Evolutionary conservation across 2,888 invertebrate species (phyloP).

Genomic region (Dorcus parallelipipedus): DNA sequence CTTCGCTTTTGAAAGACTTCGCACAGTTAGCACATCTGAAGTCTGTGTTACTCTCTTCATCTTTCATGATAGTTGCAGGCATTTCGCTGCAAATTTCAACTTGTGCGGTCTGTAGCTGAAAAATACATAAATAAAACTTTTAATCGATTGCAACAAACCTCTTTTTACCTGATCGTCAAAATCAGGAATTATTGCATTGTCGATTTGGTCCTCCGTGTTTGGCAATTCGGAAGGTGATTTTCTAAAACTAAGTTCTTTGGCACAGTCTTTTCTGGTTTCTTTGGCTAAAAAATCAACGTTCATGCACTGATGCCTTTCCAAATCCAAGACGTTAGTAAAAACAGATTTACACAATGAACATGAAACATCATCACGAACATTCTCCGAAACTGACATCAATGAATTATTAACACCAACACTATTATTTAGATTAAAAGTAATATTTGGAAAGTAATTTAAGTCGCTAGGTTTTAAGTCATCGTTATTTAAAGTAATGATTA

Average conservation of each 20-base stretch:
- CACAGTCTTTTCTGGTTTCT: neutral
- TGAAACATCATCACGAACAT: neutral
- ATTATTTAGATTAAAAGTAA: constrained; percentile 9
- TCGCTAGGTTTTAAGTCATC: constrained; percentile 5
- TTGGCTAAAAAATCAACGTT: neutral
- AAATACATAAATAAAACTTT: neutral
- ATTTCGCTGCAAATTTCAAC: constrained; percentile 9
- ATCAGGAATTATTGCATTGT: constrained; percentile 6
- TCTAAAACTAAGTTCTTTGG: neutral
- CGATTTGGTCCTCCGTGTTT: constrained; percentile 1
- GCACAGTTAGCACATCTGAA: constrained; percentile 18
- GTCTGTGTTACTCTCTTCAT: neutral
- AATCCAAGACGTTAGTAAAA: constrained; percentile 16
- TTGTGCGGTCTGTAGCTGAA: constrained; percentile 7
- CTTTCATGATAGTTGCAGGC: neutral
- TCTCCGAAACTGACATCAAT: constrained; percentile 1
- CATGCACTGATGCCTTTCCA: constrained; percentile 21
- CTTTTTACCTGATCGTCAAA: constrained; percentile 10
- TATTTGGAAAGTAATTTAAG: constrained; percentile 6
- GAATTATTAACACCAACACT: neutral
- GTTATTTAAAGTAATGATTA: constrained; percentile 11
- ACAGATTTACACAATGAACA: constrained; percentile 19
- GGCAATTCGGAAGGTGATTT: neutral
- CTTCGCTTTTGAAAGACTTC: constrained; percentile 18
- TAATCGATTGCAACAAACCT: neutral